phyloP scores from a whole-genome alignment of 2,113 vertebrate genomes.

The Aramus guarauna region DNA sequence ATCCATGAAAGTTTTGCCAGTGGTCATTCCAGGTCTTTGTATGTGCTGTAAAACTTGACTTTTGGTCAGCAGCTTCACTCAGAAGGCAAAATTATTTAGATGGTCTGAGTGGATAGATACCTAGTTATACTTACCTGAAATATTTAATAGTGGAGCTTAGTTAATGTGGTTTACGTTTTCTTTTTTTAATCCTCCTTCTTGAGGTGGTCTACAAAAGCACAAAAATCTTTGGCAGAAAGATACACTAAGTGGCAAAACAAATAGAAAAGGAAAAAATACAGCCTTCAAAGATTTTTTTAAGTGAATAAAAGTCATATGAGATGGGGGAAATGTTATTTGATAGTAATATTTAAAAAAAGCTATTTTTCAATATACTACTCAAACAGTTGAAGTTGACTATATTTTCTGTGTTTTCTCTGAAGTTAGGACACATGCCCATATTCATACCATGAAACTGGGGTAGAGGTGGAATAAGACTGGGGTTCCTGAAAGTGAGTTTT shows the following conservation, averaged over 20 bases:
- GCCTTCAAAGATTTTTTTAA: not conserved
- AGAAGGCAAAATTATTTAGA: not conserved
- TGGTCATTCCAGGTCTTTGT: not conserved
- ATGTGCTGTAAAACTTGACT: not conserved
- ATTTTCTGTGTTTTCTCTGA: not conserved
- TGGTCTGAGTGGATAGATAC: not conserved
- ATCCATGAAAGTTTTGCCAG: not conserved
- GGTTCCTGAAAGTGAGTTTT: not conserved
- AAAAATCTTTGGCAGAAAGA: not conserved
- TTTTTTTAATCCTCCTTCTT: slow-evolving; percentile 2
- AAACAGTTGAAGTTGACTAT: not conserved
- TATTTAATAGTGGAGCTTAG: not conserved
- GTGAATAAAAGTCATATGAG: not conserved
- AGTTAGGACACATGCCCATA: not conserved
- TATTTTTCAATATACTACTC: not conserved
- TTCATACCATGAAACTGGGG: not conserved
- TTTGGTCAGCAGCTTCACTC: not conserved
- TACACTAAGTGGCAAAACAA: not conserved
- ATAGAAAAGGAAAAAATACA: not conserved
- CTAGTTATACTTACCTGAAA: not conserved
- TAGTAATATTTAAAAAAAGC: not conserved
- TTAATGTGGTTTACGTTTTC: not conserved
- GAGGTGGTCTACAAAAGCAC: not conserved
- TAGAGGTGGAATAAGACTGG: not conserved
- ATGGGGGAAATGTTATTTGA: not conserved